These are phyloP conservation scores for Chauna torquata DNA, from an alignment of 2,113 vertebrate species.

Conservation along the genomic window DNA sequence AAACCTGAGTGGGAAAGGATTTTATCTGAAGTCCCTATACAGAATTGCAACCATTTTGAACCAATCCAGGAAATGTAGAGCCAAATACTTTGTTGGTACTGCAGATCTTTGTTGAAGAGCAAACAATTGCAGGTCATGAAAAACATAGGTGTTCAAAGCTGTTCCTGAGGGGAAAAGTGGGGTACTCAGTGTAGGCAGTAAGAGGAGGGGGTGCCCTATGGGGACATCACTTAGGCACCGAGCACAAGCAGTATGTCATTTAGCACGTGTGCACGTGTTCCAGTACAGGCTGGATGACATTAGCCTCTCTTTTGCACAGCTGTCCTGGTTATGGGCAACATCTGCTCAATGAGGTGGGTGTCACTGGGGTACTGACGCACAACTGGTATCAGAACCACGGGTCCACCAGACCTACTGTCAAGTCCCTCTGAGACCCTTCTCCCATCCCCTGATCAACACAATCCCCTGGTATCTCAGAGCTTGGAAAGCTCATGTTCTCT, in stretches of 20 bases:
- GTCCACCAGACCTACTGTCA: not conserved
- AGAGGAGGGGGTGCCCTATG: not conserved
- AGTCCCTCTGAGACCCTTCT: not conserved
- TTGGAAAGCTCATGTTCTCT: not conserved
- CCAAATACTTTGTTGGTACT: not conserved
- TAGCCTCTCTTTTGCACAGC: not conserved
- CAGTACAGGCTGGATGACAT: not conserved
- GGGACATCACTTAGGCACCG: not conserved
- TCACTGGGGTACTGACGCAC: not conserved
- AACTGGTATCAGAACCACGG: not conserved
- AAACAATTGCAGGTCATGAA: not conserved
- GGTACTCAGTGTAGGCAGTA: not conserved
- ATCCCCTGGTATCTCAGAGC: not conserved
- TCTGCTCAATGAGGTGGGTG: not conserved
- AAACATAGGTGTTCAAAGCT: not conserved
- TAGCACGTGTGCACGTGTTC: accelerated
- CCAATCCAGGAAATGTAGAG: not conserved
- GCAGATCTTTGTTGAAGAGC: not conserved
- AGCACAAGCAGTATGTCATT: too few species aligned
- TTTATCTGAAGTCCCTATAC: not conserved
- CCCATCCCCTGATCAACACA: not conserved
- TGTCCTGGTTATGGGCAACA: accelerated
- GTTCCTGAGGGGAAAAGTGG: not conserved
- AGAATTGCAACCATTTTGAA: not conserved
- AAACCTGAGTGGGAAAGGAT: not conserved